Conservation (phyloP, 2,797 vertebrate species). For the Stomatorhinus walkeri region DNA sequence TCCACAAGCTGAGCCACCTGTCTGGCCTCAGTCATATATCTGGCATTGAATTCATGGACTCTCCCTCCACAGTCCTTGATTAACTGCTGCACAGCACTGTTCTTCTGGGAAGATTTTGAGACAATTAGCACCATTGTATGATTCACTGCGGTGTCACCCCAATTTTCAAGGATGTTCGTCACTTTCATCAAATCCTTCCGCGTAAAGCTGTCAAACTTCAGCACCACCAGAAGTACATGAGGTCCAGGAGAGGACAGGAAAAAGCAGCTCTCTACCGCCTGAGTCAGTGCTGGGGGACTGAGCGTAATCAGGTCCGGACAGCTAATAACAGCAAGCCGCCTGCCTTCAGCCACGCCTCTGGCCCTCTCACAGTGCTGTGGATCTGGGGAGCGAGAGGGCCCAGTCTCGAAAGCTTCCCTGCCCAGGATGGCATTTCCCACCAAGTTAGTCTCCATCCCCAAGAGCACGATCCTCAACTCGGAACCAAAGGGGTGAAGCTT, state of each 20-base stretch:
- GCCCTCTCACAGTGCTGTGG: not conserved
- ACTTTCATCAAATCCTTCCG: not conserved
- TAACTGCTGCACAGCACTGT: not conserved
- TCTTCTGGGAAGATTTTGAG: not conserved
- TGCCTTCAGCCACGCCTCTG: not conserved
- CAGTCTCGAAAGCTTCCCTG: slow-evolving; percentile 8
- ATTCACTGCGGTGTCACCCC: not conserved
- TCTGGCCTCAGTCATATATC: not conserved
- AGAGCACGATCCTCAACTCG: not conserved
- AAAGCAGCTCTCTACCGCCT: not conserved
- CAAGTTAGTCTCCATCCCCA: not conserved
- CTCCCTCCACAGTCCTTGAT: not conserved
- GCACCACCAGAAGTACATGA: slow-evolving; percentile 13
- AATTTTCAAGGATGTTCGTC: not conserved
- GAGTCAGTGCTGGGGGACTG: not conserved
- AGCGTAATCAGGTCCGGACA: not conserved
- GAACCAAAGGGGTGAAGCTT: not conserved
- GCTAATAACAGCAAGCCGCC: not conserved
- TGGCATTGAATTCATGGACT: not conserved
- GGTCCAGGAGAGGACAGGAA: slow-evolving; percentile 10
- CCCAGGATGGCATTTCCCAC: slow-evolving; percentile 13
- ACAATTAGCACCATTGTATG: not conserved
- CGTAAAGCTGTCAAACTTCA: not conserved
- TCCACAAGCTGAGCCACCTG: not conserved
- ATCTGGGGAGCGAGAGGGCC: not conserved